phyloP scores from a whole-genome alignment of 2,113 vertebrate genomes.

The Plecotus auritus region DNA sequence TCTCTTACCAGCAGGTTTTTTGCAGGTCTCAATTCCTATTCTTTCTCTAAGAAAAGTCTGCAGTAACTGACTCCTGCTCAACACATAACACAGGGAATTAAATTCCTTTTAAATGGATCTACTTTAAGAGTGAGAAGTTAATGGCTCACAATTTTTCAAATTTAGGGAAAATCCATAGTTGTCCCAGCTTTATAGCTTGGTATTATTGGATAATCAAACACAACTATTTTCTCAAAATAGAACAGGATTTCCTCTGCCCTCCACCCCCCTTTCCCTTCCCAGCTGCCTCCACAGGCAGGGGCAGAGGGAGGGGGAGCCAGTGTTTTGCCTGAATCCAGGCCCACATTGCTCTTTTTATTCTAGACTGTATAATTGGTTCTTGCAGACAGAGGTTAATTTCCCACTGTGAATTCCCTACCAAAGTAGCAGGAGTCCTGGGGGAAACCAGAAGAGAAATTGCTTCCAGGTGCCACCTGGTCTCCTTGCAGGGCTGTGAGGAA shows the following conservation, averaged over 20 bases:
- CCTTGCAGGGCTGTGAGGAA: not conserved
- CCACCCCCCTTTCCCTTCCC: not conserved
- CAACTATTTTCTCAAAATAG: slow-evolving; percentile 69
- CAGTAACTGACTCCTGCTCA: slow-evolving; percentile 41
- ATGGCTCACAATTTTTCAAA: slow-evolving; percentile 76
- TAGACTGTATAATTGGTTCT: slow-evolving; percentile 62
- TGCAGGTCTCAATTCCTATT: slow-evolving; percentile 26
- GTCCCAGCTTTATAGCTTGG: slow-evolving; percentile 61
- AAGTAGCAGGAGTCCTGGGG: slow-evolving; percentile 32
- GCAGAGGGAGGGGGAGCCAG: not conserved
- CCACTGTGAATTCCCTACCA: slow-evolving; percentile 46
- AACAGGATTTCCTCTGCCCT: not conserved
- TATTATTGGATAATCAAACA: slow-evolving; percentile 75
- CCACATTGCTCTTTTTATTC: slow-evolving; percentile 44
- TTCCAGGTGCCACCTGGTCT: slow-evolving; percentile 62
- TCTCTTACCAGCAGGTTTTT: not conserved
- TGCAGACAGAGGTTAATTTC: slow-evolving; percentile 70
- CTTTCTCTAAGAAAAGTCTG: slow-evolving; percentile 33
- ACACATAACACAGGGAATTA: slow-evolving; percentile 34
- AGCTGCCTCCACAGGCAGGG: not conserved
- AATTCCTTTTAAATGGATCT: slow-evolving; percentile 74
- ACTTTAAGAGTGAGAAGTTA: slow-evolving; percentile 70
- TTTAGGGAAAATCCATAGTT: slow-evolving; percentile 75
- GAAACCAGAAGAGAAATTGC: slow-evolving; percentile 64
- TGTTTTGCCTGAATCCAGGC: not conserved